These are phyloP conservation scores for Ceratotherium simum DNA, from an alignment of 2,113 vertebrate species.

Conservation along the genomic window DNA sequence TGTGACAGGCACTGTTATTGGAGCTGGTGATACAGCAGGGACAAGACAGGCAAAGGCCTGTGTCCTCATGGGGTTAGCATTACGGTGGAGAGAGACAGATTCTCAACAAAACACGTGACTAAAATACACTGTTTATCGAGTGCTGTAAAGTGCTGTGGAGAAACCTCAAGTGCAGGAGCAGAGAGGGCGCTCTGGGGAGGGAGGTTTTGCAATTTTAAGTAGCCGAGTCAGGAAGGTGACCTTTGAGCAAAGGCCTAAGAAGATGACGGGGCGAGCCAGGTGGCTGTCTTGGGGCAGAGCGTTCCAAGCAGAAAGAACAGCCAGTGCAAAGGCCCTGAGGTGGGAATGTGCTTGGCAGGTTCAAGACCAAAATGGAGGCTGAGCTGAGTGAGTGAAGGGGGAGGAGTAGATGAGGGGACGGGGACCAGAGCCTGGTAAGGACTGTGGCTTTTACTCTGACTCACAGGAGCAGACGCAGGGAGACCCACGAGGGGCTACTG, in stretches of 20 bases:
- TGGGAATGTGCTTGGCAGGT: neutral
- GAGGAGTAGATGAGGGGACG: neutral
- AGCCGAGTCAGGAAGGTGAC: neutral
- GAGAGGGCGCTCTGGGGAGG: rapidly evolving
- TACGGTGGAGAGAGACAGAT: neutral
- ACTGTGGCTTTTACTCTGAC: neutral
- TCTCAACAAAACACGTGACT: rapidly evolving
- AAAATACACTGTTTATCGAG: neutral
- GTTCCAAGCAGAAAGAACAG: neutral
- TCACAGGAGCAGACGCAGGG: neutral
- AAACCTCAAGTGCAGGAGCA: too few relatives aligned
- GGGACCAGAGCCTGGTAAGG: neutral
- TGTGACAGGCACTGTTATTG: neutral
- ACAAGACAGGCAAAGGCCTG: neutral
- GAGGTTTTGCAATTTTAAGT: neutral
- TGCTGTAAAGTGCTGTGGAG: neutral
- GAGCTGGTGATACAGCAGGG: neutral
- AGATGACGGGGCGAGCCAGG: neutral
- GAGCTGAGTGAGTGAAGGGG: neutral
- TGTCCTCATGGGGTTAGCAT: neutral
- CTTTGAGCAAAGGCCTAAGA: neutral
- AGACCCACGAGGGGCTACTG: neutral
- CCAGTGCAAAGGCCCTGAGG: neutral
- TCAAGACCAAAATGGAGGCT: neutral
- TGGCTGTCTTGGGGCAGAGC: neutral